These are phyloP conservation scores for Glareola pratincola DNA, from an alignment of 2,113 vertebrate genomes.

Conservation along the genomic window DNA sequence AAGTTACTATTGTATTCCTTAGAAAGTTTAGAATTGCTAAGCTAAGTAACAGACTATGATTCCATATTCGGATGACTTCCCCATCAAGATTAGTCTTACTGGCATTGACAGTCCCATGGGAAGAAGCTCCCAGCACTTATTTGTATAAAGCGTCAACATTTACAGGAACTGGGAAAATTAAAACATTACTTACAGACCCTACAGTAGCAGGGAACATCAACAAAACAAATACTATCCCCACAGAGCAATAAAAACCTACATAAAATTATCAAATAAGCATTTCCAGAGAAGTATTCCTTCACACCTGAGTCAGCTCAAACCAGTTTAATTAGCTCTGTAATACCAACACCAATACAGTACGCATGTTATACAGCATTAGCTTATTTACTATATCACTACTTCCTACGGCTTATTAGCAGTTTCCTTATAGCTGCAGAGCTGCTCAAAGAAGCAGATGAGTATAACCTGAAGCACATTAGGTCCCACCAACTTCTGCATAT, in stretches of 20 bases:
- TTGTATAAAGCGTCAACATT: not conserved
- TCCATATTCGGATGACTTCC: not conserved
- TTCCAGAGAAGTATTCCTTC: not conserved
- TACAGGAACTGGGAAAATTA: not conserved
- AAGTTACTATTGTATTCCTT: not conserved
- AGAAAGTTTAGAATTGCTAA: not conserved
- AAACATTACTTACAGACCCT: not conserved
- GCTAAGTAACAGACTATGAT: not conserved
- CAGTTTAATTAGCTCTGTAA: not conserved
- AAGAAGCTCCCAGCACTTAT: not conserved
- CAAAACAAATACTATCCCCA: not conserved
- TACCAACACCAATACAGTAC: not conserved
- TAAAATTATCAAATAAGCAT: not conserved
- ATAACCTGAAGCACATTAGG: not conserved
- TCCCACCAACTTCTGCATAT: not conserved
- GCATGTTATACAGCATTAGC: rapidly evolving
- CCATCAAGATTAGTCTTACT: not conserved
- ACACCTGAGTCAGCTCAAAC: not conserved
- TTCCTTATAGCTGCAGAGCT: not conserved
- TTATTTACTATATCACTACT: not conserved
- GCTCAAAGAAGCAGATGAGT: not conserved
- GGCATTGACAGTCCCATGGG: not conserved
- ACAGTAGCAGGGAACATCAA: not conserved
- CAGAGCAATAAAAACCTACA: not conserved
- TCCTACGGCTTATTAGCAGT: not conserved